Conservation (phyloP, 2,113 vertebrate species). For the Ictalurus punctatus region DNA sequence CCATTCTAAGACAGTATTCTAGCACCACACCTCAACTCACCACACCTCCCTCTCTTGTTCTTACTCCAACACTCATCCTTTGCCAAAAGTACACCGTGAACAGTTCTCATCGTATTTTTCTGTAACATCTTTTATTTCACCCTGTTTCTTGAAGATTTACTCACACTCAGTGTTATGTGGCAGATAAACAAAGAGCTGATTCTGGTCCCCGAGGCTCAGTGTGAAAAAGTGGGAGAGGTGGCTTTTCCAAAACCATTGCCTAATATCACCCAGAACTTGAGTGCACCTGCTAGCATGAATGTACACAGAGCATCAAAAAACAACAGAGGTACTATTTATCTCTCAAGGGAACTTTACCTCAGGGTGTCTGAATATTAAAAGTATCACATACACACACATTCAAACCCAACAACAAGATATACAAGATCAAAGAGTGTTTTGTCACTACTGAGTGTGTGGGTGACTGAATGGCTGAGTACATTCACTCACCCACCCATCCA, state of each 20-base stretch:
- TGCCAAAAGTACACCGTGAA: slow-evolving; percentile 47
- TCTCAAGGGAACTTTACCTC: not conserved
- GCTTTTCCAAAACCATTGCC: slow-evolving; percentile 13
- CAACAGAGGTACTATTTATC: slow-evolving; percentile 3
- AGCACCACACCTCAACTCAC: not conserved
- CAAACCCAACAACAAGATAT: slow-evolving; percentile 13
- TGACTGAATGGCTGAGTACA: slow-evolving; percentile 20
- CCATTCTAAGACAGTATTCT: slow-evolving; percentile 12
- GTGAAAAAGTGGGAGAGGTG: slow-evolving; percentile 17
- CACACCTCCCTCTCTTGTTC: slow-evolving; percentile 10
- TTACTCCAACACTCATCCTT: slow-evolving; percentile 23
- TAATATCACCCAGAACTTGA: slow-evolving; percentile 29
- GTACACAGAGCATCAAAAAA: not conserved
- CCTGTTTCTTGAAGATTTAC: slow-evolving; percentile 20
- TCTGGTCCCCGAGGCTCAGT: slow-evolving; percentile 16
- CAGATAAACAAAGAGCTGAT: slow-evolving; percentile 45
- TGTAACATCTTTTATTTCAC: slow-evolving; percentile 38
- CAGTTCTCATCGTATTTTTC: slow-evolving; percentile 40
- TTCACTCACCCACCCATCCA: not conserved
- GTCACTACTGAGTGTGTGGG: not conserved
- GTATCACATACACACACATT: slow-evolving; percentile 12
- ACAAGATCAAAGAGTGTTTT: slow-evolving; percentile 26
- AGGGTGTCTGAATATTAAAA: slow-evolving; percentile 24
- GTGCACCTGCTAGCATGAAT: slow-evolving; percentile 17
- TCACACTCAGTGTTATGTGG: slow-evolving; percentile 24